Evolutionary conservation across 1,140 invertebrate species (phyloP).

Genomic region (Plectus sambesii): DNA sequence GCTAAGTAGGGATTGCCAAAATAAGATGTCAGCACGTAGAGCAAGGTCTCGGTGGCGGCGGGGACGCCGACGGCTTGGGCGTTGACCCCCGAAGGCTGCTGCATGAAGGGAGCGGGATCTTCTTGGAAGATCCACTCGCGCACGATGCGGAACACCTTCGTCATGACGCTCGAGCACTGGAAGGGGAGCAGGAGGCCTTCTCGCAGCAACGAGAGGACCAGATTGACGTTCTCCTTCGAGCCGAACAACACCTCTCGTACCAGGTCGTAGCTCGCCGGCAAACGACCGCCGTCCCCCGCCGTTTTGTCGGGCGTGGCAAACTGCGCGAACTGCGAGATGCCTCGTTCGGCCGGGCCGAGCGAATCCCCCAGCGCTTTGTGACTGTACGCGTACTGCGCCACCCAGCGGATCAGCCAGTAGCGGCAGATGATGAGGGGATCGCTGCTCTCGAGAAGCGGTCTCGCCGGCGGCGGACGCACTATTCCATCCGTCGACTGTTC

Average conservation of each 20-base stretch:
- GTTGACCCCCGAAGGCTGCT: too few species aligned
- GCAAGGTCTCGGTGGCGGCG: too few species aligned
- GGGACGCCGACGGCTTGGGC: too few species aligned
- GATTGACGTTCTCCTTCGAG: conserved; percentile 15
- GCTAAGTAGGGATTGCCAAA: too few species aligned
- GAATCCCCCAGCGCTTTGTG: too few species aligned
- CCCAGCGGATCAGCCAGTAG: conserved; percentile 41
- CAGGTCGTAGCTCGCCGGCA: too few species aligned
- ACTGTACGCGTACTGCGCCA: conserved; percentile 37
- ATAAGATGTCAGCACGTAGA: too few species aligned
- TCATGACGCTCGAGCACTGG: conserved; percentile 38
- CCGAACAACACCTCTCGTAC: conserved; percentile 26
- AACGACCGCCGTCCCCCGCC: too few species aligned
- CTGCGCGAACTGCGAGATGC: conserved; percentile 25
- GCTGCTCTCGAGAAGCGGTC: conserved; percentile 34
- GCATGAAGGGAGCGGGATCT: conserved; percentile 38
- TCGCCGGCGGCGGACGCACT: conserved; percentile 21
- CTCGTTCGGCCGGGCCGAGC: not conserved
- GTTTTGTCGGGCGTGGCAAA: too few species aligned
- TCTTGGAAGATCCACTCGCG: conserved; percentile 37
- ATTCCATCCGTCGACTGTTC: conserved; percentile 41
- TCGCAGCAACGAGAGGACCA: conserved; percentile 28
- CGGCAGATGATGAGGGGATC: conserved; percentile 42
- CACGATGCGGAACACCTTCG: conserved; percentile 37
- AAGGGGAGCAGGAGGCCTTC: conserved; percentile 39